Base-by-base conservation (phyloP, 1,140 invertebrate species). In the Argopecten irradians region DNA sequence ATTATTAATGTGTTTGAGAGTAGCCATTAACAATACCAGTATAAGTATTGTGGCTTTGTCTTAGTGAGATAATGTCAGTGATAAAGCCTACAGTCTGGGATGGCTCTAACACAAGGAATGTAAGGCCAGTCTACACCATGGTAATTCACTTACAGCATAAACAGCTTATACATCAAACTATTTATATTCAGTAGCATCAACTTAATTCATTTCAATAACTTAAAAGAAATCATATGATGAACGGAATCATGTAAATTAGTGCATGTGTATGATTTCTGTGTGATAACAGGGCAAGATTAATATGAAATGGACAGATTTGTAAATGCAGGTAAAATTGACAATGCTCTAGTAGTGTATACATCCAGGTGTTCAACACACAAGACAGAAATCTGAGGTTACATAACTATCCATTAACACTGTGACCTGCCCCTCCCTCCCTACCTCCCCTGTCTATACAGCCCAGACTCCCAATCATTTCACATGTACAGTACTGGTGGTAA, bases 371-470 rank as follows among this genome's bases (percentile, higher is more conserved):
- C 55, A 28, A 71, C n/a, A 71, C 55, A 5, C 55, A 71, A 71
- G 55, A 71, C 19, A 71, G 55, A 71, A 71, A 71, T 71, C 55
- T 71, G 55, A 71, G 55, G 55, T 71, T 71, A 71, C 55, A 71
- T 71, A 71, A 71, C 55, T 71, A n/a, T 71, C 55, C 55, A 71
- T 71, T 71, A 71, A 71, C 55, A 71, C 55, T 71, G n/a, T 71
- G 55, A 71, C 55, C 55, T n/a, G 22, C 22, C 55, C 55, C 55
- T 28, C n/a, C 55, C n/a, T 71, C n/a, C 55, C n/a, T n/a, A n/a
- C n/a, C 55, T 28, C 55, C 11, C 55, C n/a, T 71, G 55, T 71
- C 55, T 71, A n/a, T n/a, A 28, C 55, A 71, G 55, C 55, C 55
- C 55, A 71, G 55, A 71, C 55, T 71, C 55, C 22, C 5, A 8